Conservation (phyloP, 92 coral and sea anemone genomes). For the Epizoanthus fatuus region DNA sequence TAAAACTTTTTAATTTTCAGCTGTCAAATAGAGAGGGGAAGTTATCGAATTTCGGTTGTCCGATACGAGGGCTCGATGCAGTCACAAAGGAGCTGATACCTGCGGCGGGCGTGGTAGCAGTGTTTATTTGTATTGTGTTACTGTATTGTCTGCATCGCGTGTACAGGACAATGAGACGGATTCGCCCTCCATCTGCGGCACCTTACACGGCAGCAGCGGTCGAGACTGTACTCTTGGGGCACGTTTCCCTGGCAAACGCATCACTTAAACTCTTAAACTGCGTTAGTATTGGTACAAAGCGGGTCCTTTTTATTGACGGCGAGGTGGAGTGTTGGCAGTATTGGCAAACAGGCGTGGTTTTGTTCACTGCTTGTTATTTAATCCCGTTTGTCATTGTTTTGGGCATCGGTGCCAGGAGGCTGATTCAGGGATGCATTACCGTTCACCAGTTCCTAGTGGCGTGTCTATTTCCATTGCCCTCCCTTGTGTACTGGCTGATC, state of each 20-base stretch:
- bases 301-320: conserved; percentile 39
- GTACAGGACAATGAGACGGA: conserved; percentile 1
- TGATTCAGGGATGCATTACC: conserved; percentile 5
- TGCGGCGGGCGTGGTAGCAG: conserved; percentile 20
- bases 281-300: conserved; percentile 18
- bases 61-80: conserved; percentile 27
- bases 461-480: conserved; percentile 45
- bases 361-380: conserved; percentile 13
- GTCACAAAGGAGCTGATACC: conserved; percentile 29
- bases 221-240: conserved; percentile 34
- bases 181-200: background rate
- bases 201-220: conserved; percentile 43
- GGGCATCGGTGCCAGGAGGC: conserved; percentile 18
- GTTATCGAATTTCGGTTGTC: conserved; percentile 14
- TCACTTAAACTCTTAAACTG: conserved; percentile 34
- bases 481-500: conserved; percentile 35
- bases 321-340: conserved; percentile 39
- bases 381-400: conserved; percentile 49
- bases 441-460: conserved; percentile 27
- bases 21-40: conserved; percentile 24
- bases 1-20: conserved; percentile 51
- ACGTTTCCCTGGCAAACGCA: conserved; percentile 26
- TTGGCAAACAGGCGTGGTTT: conserved; percentile 42
- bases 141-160: conserved; percentile 1
- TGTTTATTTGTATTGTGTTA: conserved; percentile 17